Conservation (phyloP, 2,888 invertebrate species). For the Brachylomia viminalis region DNA sequence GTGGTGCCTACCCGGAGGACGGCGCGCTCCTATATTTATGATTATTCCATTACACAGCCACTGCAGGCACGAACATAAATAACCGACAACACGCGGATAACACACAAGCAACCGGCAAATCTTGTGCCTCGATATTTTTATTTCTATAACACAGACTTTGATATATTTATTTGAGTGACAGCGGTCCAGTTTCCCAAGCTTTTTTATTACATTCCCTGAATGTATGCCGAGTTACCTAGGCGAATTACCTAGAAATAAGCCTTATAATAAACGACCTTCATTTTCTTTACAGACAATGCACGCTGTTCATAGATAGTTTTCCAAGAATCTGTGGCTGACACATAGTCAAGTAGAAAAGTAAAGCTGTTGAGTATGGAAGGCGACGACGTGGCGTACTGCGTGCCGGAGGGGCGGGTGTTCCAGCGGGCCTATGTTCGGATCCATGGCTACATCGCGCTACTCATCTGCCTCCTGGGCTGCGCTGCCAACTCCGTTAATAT, state of each 20-base stretch:
- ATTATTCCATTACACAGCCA: slow-evolving; percentile 64
- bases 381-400: slow-evolving; percentile 84
- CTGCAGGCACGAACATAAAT: slow-evolving; percentile 70
- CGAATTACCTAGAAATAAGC: slow-evolving; percentile 28
- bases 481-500: slow-evolving; percentile 97
- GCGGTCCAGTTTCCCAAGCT: slow-evolving; percentile 35
- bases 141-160: slow-evolving; percentile 32
- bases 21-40: slow-evolving; percentile 68
- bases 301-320: slow-evolving; percentile 49
- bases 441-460: slow-evolving; percentile 96
- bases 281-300: slow-evolving; percentile 63
- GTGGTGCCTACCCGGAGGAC: slow-evolving; percentile 55
- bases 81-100: slow-evolving; percentile 64
- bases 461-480: slow-evolving; percentile 97
- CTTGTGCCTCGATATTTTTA: slow-evolving; percentile 48
- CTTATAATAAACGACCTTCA: slow-evolving; percentile 43
- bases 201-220: slow-evolving; percentile 45
- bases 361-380: slow-evolving; percentile 71
- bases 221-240: slow-evolving; percentile 11
- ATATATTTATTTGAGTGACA: slow-evolving; percentile 59
- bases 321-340: slow-evolving; percentile 30
- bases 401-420: slow-evolving; percentile 90
- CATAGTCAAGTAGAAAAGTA: slow-evolving; percentile 26
- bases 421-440: slow-evolving; percentile 92
- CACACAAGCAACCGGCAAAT: slow-evolving; percentile 64